These are phyloP conservation scores for Pangasianodon gigas DNA, from an alignment of 2,113 vertebrate genomes.

Conservation along the genomic window DNA sequence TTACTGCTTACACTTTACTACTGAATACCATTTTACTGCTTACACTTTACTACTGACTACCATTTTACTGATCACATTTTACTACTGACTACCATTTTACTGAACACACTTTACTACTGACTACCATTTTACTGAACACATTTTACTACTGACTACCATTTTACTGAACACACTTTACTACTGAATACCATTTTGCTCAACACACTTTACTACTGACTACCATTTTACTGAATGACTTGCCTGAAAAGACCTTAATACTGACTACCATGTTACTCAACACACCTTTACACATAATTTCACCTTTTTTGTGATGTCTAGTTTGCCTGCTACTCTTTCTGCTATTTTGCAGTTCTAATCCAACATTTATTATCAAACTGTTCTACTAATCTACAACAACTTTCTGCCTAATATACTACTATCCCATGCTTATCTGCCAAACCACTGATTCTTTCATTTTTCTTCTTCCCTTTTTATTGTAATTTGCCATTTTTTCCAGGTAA, in stretches of 20 bases:
- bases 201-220: background rate
- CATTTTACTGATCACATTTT: too few relatives aligned
- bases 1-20: too few relatives aligned
- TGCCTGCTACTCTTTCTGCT: background rate
- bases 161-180: background rate
- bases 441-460: background rate
- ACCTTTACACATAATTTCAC: too few relatives aligned
- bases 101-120: background rate
- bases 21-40: too few relatives aligned
- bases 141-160: background rate
- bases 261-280: background rate
- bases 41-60: too few relatives aligned
- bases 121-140: background rate
- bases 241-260: background rate
- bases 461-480: background rate
- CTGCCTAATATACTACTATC: background rate
- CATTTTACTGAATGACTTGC: background rate
- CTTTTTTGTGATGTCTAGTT: too few relatives aligned
- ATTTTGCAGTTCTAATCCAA: background rate
- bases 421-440: background rate
- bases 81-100: background rate
- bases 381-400: background rate
- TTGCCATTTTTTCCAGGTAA: background rate
- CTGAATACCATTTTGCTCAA: background rate
- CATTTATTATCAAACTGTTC: background rate